These are phyloP conservation scores for Lordiphosa clarofinis DNA, from an alignment of 1,140 invertebrate species.

Conservation along the genomic window DNA sequence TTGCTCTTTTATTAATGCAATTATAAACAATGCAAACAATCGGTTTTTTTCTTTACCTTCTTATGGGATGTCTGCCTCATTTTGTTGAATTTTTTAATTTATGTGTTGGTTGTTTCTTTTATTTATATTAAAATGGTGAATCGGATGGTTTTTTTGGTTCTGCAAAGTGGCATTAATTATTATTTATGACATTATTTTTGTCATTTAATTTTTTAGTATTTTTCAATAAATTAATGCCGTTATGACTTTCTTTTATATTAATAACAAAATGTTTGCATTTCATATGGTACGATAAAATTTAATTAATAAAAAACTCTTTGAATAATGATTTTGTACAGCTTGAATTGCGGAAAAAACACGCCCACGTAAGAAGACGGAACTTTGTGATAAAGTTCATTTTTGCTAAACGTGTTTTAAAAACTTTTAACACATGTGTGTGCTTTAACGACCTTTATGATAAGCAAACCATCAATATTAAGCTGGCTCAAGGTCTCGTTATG, in stretches of 20 bases:
- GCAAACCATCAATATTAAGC: too few species aligned
- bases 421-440: too few species aligned
- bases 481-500: too few species aligned
- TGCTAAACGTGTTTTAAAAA: too few species aligned
- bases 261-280: conserved; percentile 11
- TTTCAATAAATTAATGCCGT: conserved; percentile 46
- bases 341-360: too few species aligned
- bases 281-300: conserved; percentile 31
- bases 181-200: conserved; percentile 61
- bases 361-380: too few species aligned
- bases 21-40: conserved; percentile 61
- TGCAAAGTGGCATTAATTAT: conserved; percentile 59
- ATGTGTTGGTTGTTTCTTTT: conserved; percentile 26
- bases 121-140: conserved; percentile 32
- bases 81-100: conserved; percentile 25
- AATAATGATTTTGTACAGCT: too few species aligned
- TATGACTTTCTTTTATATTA: conserved; percentile 37
- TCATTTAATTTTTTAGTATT: conserved; percentile 50
- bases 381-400: too few species aligned
- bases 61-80: conserved; percentile 38
- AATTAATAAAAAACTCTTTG: conserved; percentile 38
- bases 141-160: conserved; percentile 3
- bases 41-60: conserved; percentile 56
- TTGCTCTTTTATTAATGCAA: conserved; percentile 64
- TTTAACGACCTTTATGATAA: too few species aligned